phyloP scores from a whole-genome alignment of 53 echinoderm and acorn worm species.

The Holothuria scabra region DNA sequence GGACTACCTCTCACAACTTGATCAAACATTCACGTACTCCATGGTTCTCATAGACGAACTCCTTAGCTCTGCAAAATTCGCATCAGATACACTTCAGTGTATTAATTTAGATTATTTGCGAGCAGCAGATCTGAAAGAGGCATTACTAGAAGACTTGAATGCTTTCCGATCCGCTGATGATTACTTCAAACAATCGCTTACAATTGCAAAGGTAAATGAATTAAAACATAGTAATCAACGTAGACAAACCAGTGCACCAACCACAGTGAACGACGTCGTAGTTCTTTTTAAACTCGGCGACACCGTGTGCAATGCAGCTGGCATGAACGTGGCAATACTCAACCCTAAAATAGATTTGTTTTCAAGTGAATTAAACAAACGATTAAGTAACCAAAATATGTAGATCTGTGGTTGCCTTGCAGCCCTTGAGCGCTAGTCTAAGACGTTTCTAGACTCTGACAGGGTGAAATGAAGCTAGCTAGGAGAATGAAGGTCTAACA shows the following conservation, averaged over 20 bases:
- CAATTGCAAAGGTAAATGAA: neutral
- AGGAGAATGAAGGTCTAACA: constrained; percentile 8
- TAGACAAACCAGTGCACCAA: neutral
- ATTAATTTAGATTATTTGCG: constrained; percentile 25
- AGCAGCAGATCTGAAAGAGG: constrained; percentile 41
- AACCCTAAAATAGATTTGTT: constrained; percentile 31
- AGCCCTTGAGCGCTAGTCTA: constrained; percentile 39
- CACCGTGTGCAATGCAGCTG: neutral
- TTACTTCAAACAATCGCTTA: neutral
- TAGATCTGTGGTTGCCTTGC: constrained; percentile 39
- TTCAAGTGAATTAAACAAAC: constrained; percentile 45
- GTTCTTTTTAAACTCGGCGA: constrained; percentile 5
- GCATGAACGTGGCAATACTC: constrained; percentile 14
- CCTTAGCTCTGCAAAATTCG: constrained; percentile 14
- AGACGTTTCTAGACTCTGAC: constrained; percentile 35
- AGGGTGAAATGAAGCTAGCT: constrained; percentile 41
- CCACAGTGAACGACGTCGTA: neutral
- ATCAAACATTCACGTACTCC: constrained; percentile 30
- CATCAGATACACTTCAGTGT: constrained; percentile 38
- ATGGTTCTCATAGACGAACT: constrained; percentile 25
- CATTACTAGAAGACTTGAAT: constrained; percentile 41
- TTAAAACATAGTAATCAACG: neutral
- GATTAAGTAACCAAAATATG: constrained; percentile 53
- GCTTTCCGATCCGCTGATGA: constrained; percentile 1
- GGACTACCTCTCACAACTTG: constrained; percentile 34